phyloP scores from a whole-genome alignment of 2,888 invertebrate genomes.

The Smittia aterrima region DNA sequence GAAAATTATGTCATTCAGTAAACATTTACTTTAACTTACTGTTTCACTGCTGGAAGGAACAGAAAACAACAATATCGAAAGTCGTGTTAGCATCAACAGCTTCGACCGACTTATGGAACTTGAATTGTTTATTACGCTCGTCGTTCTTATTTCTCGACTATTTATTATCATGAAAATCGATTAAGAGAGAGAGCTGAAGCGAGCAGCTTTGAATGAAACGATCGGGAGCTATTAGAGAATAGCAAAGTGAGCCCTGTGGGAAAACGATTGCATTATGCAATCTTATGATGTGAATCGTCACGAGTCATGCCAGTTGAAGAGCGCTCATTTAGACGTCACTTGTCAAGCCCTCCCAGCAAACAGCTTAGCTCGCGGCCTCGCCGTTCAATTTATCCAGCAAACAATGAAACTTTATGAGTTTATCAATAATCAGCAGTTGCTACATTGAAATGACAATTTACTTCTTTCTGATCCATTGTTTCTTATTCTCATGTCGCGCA shows the following conservation, averaged over 20 bases:
- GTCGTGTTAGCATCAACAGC: no score
- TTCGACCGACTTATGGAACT: no score
- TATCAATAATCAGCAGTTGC: neutral
- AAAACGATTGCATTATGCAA: neutral
- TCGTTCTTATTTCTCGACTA: neutral
- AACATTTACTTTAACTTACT: neutral
- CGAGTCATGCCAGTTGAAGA: neutral
- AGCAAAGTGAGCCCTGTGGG: neutral
- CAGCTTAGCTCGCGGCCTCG: neutral
- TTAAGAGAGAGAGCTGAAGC: neutral
- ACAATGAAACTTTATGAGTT: constrained; percentile 3
- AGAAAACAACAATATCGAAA: neutral
- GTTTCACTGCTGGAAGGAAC: neutral
- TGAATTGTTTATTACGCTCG: no score
- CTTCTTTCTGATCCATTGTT: no score
- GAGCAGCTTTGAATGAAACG: neutral
- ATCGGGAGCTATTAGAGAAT: neutral
- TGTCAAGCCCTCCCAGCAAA: neutral
- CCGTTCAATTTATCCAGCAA: neutral
- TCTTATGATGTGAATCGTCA: neutral
- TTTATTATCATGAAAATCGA: neutral
- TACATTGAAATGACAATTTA: no score
- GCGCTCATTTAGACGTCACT: neutral
- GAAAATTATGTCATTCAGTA: neutral
- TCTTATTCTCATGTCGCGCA: no score